Evolutionary conservation across 2,113 vertebrate genomes (phyloP).

Genomic region (Pterocles burchelli): DNA sequence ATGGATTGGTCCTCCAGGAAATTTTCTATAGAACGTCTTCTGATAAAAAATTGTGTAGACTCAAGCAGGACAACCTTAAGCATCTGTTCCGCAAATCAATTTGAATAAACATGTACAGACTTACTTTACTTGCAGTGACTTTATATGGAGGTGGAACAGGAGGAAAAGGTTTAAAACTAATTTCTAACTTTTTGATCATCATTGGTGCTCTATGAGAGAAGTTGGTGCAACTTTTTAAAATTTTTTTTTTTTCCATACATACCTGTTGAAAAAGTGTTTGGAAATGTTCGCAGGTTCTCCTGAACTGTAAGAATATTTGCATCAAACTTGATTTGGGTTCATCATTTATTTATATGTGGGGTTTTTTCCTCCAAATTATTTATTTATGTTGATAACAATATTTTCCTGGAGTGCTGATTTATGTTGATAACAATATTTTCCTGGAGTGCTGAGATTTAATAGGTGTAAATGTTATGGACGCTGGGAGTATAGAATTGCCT

Average conservation of each 20-base stretch:
- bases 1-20: neutral
- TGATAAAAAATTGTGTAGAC: neutral
- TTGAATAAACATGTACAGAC: neutral
- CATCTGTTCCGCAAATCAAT: neutral
- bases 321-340: neutral
- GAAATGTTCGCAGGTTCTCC: neutral
- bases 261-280: neutral
- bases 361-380: neutral
- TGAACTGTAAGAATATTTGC: neutral
- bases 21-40: neutral
- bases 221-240: neutral
- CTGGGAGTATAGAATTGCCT: neutral
- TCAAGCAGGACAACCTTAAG: neutral
- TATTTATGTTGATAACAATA: neutral
- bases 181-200: neutral
- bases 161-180: neutral
- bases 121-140: neutral
- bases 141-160: neutral
- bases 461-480: neutral
- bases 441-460: neutral
- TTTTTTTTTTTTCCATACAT: neutral
- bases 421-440: neutral
- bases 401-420: neutral
- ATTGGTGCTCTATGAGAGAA: neutral
- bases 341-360: conserved; percentile 6